Conservation (phyloP, 2,113 vertebrate genomes). For the Calidris pugnax region DNA sequence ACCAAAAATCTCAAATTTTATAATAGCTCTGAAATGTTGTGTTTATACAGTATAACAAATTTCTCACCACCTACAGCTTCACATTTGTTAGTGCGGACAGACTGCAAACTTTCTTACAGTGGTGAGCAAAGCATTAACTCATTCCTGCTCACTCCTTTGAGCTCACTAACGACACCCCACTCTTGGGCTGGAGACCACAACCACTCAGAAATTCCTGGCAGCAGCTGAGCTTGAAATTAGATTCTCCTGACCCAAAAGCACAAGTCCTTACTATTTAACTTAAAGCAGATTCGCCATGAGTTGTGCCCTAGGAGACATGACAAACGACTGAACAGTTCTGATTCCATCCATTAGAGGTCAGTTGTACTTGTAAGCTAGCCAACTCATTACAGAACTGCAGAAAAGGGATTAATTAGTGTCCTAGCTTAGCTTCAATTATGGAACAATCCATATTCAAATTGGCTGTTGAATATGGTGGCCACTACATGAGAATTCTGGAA, state of each 20-base stretch:
- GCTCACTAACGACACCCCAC: background rate
- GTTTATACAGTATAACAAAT: slow-evolving; percentile 33
- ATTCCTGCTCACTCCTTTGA: background rate
- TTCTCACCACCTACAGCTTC: slow-evolving; percentile 54
- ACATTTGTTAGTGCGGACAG: slow-evolving; percentile 13
- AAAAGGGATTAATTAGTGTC: slow-evolving; percentile 60
- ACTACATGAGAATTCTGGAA: background rate
- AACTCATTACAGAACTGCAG: slow-evolving; percentile 53
- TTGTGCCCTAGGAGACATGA: slow-evolving; percentile 43
- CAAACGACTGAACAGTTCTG: slow-evolving; percentile 52
- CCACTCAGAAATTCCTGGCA: slow-evolving; percentile 49
- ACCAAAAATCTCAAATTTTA: slow-evolving; percentile 44
- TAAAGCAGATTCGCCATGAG: background rate
- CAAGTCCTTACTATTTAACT: background rate
- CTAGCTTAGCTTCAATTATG: slow-evolving; percentile 40
- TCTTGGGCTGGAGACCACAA: background rate
- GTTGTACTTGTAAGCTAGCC: slow-evolving; percentile 59
- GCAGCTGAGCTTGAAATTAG: slow-evolving; percentile 4
- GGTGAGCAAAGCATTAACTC: background rate
- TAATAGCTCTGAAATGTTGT: slow-evolving; percentile 54
- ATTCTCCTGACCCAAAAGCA: slow-evolving; percentile 30
- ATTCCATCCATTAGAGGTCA: slow-evolving; percentile 64
- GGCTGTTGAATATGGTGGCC: background rate
- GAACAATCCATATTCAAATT: slow-evolving; percentile 57
- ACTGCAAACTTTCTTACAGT: background rate